Evolutionary conservation across 2,797 vertebrate genomes (phyloP).

Genomic region (Siniperca obscura): DNA sequence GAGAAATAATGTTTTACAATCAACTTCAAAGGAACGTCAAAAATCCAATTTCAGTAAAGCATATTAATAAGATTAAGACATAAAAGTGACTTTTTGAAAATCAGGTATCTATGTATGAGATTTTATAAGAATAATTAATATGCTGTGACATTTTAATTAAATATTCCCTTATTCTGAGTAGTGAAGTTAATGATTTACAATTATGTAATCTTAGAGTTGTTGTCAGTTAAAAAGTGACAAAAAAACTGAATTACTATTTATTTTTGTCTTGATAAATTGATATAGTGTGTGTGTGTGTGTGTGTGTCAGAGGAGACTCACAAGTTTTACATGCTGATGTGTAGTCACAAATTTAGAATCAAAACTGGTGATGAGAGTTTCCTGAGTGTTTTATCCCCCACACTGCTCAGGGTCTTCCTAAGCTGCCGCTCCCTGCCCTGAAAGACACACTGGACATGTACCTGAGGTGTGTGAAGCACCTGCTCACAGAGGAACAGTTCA

Average conservation of each 20-base stretch:
- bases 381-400: neutral
- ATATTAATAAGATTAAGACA: neutral
- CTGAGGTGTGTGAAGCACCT: slow-evolving; percentile 91
- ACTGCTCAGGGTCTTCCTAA: slow-evolving; percentile 88
- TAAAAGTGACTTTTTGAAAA: neutral
- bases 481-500: slow-evolving; percentile 91
- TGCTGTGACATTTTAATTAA: neutral
- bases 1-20: neutral
- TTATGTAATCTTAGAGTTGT: neutral
- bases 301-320: neutral
- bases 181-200: neutral
- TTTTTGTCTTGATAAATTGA: neutral
- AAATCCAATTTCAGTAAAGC: neutral
- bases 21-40: neutral
- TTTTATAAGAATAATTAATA: neutral
- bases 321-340: neutral
- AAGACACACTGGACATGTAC: slow-evolving; percentile 91
- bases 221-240: neutral
- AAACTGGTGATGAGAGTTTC: slow-evolving; percentile 7
- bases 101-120: neutral
- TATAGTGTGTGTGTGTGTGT: neutral
- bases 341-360: slow-evolving; percentile 9
- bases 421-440: slow-evolving; percentile 91
- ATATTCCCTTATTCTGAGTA: neutral
- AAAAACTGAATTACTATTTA: neutral